Conservation (phyloP, 1,140 invertebrate genomes). For the Adoxophyes honmai region DNA sequence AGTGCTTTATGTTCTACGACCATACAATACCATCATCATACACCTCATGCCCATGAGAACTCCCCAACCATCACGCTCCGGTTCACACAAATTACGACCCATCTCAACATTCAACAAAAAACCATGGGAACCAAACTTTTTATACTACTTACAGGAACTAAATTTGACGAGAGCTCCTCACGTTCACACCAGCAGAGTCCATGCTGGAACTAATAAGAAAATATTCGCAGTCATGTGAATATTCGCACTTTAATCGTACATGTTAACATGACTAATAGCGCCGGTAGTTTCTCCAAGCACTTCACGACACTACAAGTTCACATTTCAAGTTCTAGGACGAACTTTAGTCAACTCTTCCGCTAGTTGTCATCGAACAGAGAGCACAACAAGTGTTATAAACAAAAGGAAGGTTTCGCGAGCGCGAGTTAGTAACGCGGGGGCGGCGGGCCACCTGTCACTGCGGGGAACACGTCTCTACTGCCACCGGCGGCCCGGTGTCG, state of each 20-base stretch:
- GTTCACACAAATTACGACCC: conserved; percentile 35
- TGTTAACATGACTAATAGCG: conserved; percentile 52
- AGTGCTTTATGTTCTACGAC: conserved; percentile 34
- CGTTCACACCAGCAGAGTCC: conserved; percentile 39
- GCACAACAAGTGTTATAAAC: conserved; percentile 67
- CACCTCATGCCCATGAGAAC: not conserved
- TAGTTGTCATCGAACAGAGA: conserved; percentile 25
- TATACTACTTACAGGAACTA: not conserved
- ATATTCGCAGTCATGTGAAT: conserved; percentile 40
- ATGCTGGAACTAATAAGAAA: conserved; percentile 48
- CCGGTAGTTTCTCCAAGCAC: conserved; percentile 58
- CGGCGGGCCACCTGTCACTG: conserved; percentile 56
- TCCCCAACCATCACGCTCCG: conserved; percentile 22
- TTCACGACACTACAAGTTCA: conserved; percentile 64
- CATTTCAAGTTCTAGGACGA: conserved; percentile 36
- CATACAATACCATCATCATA: conserved; percentile 26
- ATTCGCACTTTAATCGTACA: conserved; percentile 69
- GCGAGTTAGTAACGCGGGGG: conserved; percentile 36
- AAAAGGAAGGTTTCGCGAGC: conserved; percentile 61
- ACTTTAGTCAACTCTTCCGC: conserved; percentile 17
- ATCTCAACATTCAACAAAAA: conserved; percentile 25
- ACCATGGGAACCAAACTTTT: conserved; percentile 23
- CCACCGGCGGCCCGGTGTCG: conserved; percentile 41
- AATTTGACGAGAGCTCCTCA: not conserved
- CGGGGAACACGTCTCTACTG: conserved; percentile 64